These are phyloP conservation scores for Platyura marginata DNA, from an alignment of 1,140 invertebrate genomes.

Conservation along the genomic window DNA sequence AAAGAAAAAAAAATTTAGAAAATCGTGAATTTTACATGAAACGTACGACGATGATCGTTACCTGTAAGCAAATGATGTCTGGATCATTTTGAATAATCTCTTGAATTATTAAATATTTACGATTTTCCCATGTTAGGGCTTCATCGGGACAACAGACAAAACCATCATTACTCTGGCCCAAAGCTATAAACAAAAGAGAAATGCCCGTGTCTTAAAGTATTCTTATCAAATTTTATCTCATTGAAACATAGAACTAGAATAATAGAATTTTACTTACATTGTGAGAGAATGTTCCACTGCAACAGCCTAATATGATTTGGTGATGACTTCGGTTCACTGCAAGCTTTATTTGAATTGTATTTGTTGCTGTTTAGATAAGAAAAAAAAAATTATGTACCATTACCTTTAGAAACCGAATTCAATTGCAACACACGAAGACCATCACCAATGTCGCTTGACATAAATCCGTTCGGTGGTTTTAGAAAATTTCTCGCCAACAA, in stretches of 20 bases:
- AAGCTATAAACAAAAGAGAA: no score
- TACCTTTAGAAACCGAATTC: slow-evolving; percentile 26
- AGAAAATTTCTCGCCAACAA: slow-evolving; percentile 16
- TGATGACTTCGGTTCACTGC: slow-evolving; percentile 19
- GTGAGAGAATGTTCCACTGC: slow-evolving; percentile 60
- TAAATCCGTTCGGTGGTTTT: slow-evolving; percentile 8
- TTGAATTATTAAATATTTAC: slow-evolving; percentile 48
- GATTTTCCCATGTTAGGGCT: slow-evolving; percentile 47
- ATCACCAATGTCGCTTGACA: slow-evolving; percentile 13
- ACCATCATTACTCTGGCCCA: slow-evolving; percentile 51
- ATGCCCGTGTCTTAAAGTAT: no score
- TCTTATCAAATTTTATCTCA: no score
- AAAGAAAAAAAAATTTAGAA: slow-evolving; percentile 4
- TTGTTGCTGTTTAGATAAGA: not conserved
- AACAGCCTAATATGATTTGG: slow-evolving; percentile 35
- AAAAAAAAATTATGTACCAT: not conserved
- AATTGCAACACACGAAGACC: slow-evolving; percentile 26
- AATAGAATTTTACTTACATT: slow-evolving; percentile 41
- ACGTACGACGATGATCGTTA: no score
- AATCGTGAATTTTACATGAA: slow-evolving; percentile 5
- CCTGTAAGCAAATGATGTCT: slow-evolving; percentile 57
- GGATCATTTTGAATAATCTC: slow-evolving; percentile 49
- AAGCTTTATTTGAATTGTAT: no score
- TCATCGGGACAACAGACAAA: slow-evolving; percentile 52
- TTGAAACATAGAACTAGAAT: no score